Evolutionary conservation across 2,797 vertebrate species (phyloP).

Genomic region (Enteromius thamalakanensis): DNA sequence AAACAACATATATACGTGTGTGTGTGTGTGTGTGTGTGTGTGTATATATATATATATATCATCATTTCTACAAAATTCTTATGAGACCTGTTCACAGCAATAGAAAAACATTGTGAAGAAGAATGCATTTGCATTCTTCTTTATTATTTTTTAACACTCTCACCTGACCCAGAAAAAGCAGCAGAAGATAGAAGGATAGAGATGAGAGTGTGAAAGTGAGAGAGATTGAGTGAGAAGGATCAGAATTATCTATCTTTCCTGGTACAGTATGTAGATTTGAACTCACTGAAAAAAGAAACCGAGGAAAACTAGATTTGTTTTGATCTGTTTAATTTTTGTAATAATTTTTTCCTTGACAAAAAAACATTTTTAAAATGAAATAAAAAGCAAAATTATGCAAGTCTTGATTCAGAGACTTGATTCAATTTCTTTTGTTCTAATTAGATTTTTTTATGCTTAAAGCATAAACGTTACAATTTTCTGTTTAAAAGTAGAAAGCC

Average conservation of each 20-base stretch:
- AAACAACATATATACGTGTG: too few species aligned
- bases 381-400: not conserved
- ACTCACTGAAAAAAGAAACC: not conserved
- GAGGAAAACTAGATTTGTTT: not conserved
- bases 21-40: too few species aligned
- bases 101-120: too few species aligned
- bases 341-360: not conserved
- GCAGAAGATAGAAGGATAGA: constrained; percentile 12
- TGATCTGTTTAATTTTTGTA: not conserved
- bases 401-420: not conserved
- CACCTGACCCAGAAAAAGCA: constrained; percentile 35
- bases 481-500: too few species aligned
- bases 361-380: not conserved
- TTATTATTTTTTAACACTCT: not conserved
- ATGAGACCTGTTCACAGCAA: not conserved
- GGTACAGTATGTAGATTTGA: constrained; percentile 34
- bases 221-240: constrained; percentile 13
- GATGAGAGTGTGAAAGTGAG: constrained; percentile 34
- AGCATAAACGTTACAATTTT: not conserved
- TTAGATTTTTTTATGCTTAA: not conserved
- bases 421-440: not conserved
- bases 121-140: constrained; percentile 15
- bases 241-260: constrained; percentile 33
- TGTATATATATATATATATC: too few species aligned
- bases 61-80: too few species aligned